Evolutionary conservation across 2,113 vertebrate genomes (phyloP).

Genomic region (Mellivora capensis): DNA sequence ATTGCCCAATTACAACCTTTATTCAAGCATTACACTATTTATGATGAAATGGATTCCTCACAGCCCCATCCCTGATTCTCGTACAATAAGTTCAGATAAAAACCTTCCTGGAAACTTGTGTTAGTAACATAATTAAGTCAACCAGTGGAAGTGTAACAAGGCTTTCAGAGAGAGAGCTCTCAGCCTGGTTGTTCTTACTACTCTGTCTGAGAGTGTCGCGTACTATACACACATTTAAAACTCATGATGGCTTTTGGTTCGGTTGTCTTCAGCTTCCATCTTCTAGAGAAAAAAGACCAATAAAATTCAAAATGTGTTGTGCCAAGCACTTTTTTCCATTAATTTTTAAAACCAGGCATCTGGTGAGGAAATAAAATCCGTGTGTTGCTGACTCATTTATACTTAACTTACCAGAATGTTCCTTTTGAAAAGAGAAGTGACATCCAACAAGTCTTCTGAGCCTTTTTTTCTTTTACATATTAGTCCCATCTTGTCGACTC

Average conservation of each 20-base stretch:
- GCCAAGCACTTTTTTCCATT: conserved; percentile 10
- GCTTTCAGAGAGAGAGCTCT: background rate
- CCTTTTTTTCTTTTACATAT: background rate
- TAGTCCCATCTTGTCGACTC: conserved; percentile 30
- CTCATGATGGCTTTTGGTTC: background rate
- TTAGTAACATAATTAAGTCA: conserved; percentile 5
- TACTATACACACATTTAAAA: background rate
- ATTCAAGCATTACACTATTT: background rate
- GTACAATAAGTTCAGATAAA: background rate
- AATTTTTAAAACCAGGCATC: conserved; percentile 63
- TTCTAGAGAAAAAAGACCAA: conserved; percentile 29
- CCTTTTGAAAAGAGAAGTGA: conserved; percentile 30
- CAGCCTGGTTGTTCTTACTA: background rate
- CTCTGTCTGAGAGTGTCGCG: background rate
- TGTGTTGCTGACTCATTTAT: conserved; percentile 68
- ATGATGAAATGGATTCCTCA: background rate
- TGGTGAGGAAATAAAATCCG: conserved; percentile 66
- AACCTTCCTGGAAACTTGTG: background rate
- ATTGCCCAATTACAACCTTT: background rate
- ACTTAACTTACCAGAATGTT: conserved; percentile 58
- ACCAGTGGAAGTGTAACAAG: conserved; percentile 3
- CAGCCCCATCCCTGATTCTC: background rate
- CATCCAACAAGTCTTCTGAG: background rate
- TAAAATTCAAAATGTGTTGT: conserved; percentile 59
- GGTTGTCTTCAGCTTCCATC: conserved; percentile 44